Percentiles rank a stretch among this genome's conserved stretches.
phyloP scores from a whole-genome alignment of 2,797 vertebrate genomes.

The Amblyopsis hoosieri region DNA sequence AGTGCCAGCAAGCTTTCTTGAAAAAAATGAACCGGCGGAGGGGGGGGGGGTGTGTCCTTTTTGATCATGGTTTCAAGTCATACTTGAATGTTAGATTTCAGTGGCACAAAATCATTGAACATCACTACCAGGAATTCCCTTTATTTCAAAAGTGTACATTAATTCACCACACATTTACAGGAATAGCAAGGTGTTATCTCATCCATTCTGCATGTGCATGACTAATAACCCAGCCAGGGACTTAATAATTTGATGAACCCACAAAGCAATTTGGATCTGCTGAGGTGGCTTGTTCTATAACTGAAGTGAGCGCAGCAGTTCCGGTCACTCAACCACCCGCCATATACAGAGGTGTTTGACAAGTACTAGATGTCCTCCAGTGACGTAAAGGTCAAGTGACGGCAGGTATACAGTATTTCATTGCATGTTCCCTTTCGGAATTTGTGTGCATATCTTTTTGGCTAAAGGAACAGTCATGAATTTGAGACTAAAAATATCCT shows the following conservation, averaged over 20 bases:
- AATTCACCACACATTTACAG: constrained; percentile 34
- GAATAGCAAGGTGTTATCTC: constrained; percentile 18
- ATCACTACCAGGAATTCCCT: constrained; percentile 5
- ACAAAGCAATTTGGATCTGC: constrained; percentile 77
- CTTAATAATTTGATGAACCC: constrained; percentile 78
- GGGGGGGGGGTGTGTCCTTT: too few relatives aligned
- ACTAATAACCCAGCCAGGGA: constrained; percentile 76
- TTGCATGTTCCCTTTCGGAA: background rate
- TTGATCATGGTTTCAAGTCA: too few relatives aligned
- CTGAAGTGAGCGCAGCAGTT: constrained; percentile 72
- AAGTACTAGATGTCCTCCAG: constrained; percentile 66
- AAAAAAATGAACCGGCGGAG: too few relatives aligned
- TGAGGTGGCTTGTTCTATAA: constrained; percentile 76
- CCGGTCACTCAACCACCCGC: constrained; percentile 59
- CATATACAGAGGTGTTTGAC: constrained; percentile 66
- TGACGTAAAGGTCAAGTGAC: constrained; percentile 41
- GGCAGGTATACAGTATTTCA: too few relatives aligned
- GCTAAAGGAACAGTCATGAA: too few relatives aligned
- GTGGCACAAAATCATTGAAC: background rate
- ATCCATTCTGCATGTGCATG: constrained; percentile 44
- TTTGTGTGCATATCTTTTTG: too few relatives aligned
- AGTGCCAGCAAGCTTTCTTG: too few relatives aligned
- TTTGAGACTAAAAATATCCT: too few relatives aligned
- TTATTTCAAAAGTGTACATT: background rate
- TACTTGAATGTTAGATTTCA: too few relatives aligned